phyloP scores from a whole-genome alignment of 2,113 vertebrate genomes.

The Lota lota region DNA sequence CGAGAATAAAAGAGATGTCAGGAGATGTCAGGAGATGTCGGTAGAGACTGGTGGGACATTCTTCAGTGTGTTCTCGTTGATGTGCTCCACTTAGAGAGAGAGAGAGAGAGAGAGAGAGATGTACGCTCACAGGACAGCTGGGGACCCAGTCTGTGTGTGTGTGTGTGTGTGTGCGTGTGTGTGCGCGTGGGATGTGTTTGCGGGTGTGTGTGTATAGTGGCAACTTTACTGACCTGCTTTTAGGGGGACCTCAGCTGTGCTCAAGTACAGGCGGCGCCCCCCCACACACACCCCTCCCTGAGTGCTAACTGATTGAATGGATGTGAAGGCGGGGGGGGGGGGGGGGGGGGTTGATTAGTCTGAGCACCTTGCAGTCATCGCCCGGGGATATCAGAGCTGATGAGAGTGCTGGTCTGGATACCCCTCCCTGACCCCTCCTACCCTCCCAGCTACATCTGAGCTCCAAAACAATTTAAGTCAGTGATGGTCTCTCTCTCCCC shows the following conservation, averaged over 20 bases:
- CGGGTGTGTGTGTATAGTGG: background rate
- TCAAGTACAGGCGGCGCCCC: conserved; percentile 32
- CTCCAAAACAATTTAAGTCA: too few species aligned
- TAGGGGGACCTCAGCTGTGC: conserved; percentile 50
- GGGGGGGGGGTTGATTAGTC: conserved; percentile 45
- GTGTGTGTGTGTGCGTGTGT: too few species aligned
- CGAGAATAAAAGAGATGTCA: too few species aligned
- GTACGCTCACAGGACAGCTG: too few species aligned
- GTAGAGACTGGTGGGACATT: too few species aligned
- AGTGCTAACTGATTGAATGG: conserved; percentile 60
- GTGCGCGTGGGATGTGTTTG: conserved; percentile 3
- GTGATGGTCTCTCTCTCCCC: too few species aligned
- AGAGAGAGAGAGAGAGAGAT: too few species aligned
- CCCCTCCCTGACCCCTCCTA: conserved; percentile 18
- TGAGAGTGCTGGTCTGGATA: conserved; percentile 45
- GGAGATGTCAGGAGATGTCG: too few species aligned
- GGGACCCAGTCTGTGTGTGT: too few species aligned
- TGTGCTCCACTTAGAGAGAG: too few species aligned
- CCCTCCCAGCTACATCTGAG: conserved; percentile 29
- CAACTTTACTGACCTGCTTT: conserved; percentile 10
- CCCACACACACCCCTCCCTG: too few species aligned
- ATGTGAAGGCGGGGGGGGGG: conserved; percentile 7
- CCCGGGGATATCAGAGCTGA: conserved; percentile 50
- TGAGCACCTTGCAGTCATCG: conserved; percentile 31
- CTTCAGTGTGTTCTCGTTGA: too few species aligned